Evolutionary conservation across 2,797 vertebrate genomes (phyloP), one percentile per base, ranked within the genome.

Genomic region (Sorex maritimensis): DNA sequence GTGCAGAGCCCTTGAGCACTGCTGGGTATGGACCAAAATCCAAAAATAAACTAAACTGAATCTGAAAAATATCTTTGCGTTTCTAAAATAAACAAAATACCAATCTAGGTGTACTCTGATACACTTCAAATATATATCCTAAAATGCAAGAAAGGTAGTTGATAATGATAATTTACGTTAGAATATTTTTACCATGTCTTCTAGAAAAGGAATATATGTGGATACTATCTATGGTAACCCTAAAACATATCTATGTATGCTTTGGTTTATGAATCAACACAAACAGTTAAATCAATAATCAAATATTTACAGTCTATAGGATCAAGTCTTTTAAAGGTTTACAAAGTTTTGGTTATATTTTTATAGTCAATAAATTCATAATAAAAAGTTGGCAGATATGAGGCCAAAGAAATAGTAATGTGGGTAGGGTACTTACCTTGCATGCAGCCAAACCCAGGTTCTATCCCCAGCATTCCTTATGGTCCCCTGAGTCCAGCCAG

Each of bases 1-100:
- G 58, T 6, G 2, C 58, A 61, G 58, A 61, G 17, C 17, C 58
- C 58, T 17, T 61, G 15, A 61, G 58, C 21, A 61, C 58, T 61
- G 58, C 21, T 7, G 17, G 4, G 6, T 21, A 5, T 61, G 21
- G 58, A 19, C 19, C 58, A 4, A 19, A 61, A 21, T 19, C 58
- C 19, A 61, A 61, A 61, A 61, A 61, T 21, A 61, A 61, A 61
- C 30, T 69, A 88, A 85, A 85, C 52, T 44, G 46, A 93, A 91
- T 26, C 19, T 74, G 41, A 89, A 78, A 87, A 87, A 74, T 44
- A 87, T 69, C 82, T 92, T 74, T 80, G 9, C 73, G 23, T 84
- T 91, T 87, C 68, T 80, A 83, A 80, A 69, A 69, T 65, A 26
- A 93, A 83, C 23, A 90, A 93, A 91, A 80, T 84, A 88, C 44